Evolutionary conservation across 1,140 invertebrate species (phyloP), one percentile per base, ranked within the genome.

Genomic region (Zophobas atratus): DNA sequence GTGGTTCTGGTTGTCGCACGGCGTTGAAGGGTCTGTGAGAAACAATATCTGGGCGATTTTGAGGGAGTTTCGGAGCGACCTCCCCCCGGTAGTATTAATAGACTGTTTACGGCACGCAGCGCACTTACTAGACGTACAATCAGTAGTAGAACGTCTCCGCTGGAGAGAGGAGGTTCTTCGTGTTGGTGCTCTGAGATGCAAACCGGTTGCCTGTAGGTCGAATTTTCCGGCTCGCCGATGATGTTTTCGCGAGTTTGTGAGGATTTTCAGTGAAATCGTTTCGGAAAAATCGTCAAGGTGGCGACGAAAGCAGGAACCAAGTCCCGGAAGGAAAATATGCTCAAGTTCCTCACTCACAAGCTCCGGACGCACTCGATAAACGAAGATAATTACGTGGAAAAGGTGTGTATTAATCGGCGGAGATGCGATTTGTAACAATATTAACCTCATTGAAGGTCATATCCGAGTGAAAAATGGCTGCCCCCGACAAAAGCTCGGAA

Each of bases 311-410:
- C 83, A 80, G 80, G 80, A 78, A 75, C 53, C 56, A 76, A 80
- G 81, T 75, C 72, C 74, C 77, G 77, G 38, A 85, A 81, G 71
- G 75, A 82, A 90, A 90, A 89, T 89, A 94, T 94, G 92, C 92
- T 94, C 88, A 94, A 93, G 88, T 93, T 93, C 88, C 89, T 94
- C 85, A 93, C 93, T 85, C 92, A 93, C 87, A 94, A 94, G 89
- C 88, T 94, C 85, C 91, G 91, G 87, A 93, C 92, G 86, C 93
- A 94, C 88, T 93, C 92, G 85, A 90, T 94, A 87, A 93, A 93
- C 90, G 93, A 94, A 89, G 92, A 93, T 83, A 85, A 86, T 81
- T 84, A 82, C 63, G 81, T 81, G 70, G 84, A 85, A 80, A 87
- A 87, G 86, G 86, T 87, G 80, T 63, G 85, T 84, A 84, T 75